Evolutionary conservation across 2,797 vertebrate genomes (phyloP).

Genomic region (Vipera latastei): DNA sequence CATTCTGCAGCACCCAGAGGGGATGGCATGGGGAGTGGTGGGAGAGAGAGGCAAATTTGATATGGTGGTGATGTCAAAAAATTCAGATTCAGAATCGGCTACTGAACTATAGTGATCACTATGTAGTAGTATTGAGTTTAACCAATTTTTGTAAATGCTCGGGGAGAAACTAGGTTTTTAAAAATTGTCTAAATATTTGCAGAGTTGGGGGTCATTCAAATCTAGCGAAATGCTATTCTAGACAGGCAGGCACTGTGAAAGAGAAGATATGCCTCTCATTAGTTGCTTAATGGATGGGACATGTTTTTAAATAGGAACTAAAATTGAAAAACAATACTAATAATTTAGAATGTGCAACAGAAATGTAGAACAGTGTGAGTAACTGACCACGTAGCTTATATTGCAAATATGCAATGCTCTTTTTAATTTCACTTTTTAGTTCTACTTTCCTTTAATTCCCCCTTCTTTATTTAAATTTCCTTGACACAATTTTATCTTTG

Average conservation of each 20-base stretch:
- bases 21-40: background rate
- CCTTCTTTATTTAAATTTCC: background rate
- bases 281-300: no score
- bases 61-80: constrained; percentile 13
- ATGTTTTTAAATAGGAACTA: no score
- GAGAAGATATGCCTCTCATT: no score
- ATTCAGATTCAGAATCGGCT: constrained; percentile 30
- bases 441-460: background rate
- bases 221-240: no score
- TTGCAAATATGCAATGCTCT: background rate
- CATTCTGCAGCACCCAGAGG: background rate
- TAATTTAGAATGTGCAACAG: background rate
- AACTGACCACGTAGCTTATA: background rate
- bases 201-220: no score
- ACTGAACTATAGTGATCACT: background rate
- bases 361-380: background rate
- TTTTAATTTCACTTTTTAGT: background rate
- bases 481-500: background rate
- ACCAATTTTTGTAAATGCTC: no score
- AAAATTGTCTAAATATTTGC: no score
- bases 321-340: no score
- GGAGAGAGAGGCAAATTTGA: background rate
- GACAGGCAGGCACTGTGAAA: no score
- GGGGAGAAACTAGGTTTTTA: no score
- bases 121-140: background rate